Base-by-base conservation (phyloP, 2,888 invertebrate genomes). In the Epicampocera succincta region DNA sequence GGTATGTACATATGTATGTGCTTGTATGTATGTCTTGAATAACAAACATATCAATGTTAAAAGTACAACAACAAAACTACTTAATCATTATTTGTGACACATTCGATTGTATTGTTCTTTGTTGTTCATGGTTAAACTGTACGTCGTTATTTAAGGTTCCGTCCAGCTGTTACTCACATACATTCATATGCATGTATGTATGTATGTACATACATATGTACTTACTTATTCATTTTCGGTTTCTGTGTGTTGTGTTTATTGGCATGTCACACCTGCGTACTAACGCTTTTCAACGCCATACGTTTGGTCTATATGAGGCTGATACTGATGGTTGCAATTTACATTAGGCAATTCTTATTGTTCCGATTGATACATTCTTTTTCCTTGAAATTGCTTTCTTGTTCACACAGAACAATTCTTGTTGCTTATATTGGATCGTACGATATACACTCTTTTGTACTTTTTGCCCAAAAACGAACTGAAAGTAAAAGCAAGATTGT, bases 181-280 rank as follows among this genome's bases (percentile, higher is more conserved):
- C 40, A 40, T 40, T 3, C 8, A 15, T 46, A 15, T 17, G 1
- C 15, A 15, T 0, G 5, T 15, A 46, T 15, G 15, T 6, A 8
- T n/a, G n/a, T n/a, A n/a, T n/a, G n/a, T n/a, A n/a, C n/a, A n/a
- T n/a, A n/a, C n/a, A n/a, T n/a, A n/a, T n/a, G n/a, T n/a, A 8
- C 8, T n/a, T 46, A 15, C 8, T 6, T 9, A n/a, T n/a, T n/a
- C 48, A 12, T 19, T 17, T 21, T 19, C 19, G 11, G 33, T 15
- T 50, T 44, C 13, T 19, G 13, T 33, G 12, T 40, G 3, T 25
- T 19, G 11, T 60, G 44, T 63, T 54, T 65, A 46, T 60, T 81
- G 63, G 63, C 73, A 73, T 17, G 77, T 69, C 77, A 78, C 81
- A 82, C 74, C 77, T 82, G 81, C 81, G 73, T 74, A 78, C 71